Evolutionary conservation across 2,888 invertebrate genomes (phyloP).

Genomic region (Tubulanus polymorphus): DNA sequence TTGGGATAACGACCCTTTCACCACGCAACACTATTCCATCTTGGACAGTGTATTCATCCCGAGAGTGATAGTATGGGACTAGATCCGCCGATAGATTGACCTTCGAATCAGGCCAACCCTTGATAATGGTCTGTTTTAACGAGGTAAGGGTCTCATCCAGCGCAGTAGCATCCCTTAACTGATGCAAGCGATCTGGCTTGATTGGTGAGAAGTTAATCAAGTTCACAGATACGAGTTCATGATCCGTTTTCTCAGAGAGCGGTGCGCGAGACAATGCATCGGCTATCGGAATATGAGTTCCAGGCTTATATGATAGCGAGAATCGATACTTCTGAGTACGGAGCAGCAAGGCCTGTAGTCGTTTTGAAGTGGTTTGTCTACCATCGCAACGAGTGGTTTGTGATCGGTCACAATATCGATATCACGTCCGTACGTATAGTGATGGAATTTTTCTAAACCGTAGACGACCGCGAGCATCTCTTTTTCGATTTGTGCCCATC

Average conservation of each 20-base stretch:
- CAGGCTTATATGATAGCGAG: slow-evolving; percentile 14
- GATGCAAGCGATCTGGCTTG: slow-evolving; percentile 3
- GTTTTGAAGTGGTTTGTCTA: slow-evolving; percentile 17
- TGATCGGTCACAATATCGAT: slow-evolving; percentile 10
- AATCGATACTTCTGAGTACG: slow-evolving; percentile 17
- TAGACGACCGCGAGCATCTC: slow-evolving; percentile 21
- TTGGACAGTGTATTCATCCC: slow-evolving; percentile 11
- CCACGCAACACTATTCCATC: slow-evolving; percentile 10
- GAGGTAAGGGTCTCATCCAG: slow-evolving; percentile 7
- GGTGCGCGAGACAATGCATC: slow-evolving; percentile 20
- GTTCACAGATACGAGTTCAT: slow-evolving; percentile 3
- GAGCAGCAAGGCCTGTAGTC: slow-evolving; percentile 19
- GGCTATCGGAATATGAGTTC: slow-evolving; percentile 15
- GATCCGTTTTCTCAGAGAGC: slow-evolving; percentile 1
- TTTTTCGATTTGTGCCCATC: slow-evolving; percentile 24
- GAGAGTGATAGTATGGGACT: slow-evolving; percentile 3
- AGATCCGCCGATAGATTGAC: background rate
- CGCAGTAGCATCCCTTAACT: slow-evolving; percentile 9
- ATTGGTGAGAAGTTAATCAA: slow-evolving; percentile 3
- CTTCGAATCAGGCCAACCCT: slow-evolving; percentile 15
- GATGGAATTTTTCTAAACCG: slow-evolving; percentile 17
- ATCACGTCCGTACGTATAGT: slow-evolving; percentile 10
- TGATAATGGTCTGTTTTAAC: slow-evolving; percentile 5
- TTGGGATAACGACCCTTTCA: slow-evolving; percentile 7
- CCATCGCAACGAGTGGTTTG: slow-evolving; percentile 16